Evolutionary conservation across 2,888 invertebrate species (phyloP), one percentile per base, ranked within the genome.

Genomic region (Zootermopsis nevadensis): DNA sequence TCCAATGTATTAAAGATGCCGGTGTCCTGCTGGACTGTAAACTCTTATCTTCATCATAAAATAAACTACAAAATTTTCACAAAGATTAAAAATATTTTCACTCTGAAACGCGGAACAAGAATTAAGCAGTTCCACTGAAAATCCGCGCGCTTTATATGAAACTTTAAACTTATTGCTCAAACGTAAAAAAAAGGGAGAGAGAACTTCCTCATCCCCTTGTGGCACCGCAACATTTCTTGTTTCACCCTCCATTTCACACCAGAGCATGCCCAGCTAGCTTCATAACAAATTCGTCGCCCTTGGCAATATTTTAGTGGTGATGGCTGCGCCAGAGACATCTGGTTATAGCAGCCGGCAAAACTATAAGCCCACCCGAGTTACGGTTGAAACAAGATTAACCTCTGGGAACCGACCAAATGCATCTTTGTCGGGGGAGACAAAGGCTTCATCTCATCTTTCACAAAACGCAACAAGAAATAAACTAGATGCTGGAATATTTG

Each of bases 161-260:
- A 60, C 27, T 6, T 60, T 60, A n/a, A n/a, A 1, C 60, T 60
- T 27, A 60, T 27, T 48, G 60, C 10, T 27, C 27, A 60, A 60
- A 42, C 22, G 48, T 24, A 31, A 30, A 60, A n/a, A 38, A 77
- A 66, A 33, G 22, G 33, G 35, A 67, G 66, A 60, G 30, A 24
- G 30, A 33, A 80, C 33, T 22, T 27, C 66, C 42, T 60, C 33
- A 66, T 67, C 38, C 38, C 38, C 33, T 31, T 55, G 19, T 48
- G 22, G 27, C 27, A 80, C 35, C 82, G 82, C 82, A 77, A 35
- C 82, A 82, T 82, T 82, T 82, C 82, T 82, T 82, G 53, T 82
- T 77, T 82, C 69, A 77, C 82, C 82, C 82, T 82, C 82, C 67
- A 77, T 82, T 77, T 66, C 55, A 31, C 81, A 31, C n/a, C 35